Conservation (phyloP, 2,113 vertebrate genomes). For the Forbesichthys papilliferus region DNA sequence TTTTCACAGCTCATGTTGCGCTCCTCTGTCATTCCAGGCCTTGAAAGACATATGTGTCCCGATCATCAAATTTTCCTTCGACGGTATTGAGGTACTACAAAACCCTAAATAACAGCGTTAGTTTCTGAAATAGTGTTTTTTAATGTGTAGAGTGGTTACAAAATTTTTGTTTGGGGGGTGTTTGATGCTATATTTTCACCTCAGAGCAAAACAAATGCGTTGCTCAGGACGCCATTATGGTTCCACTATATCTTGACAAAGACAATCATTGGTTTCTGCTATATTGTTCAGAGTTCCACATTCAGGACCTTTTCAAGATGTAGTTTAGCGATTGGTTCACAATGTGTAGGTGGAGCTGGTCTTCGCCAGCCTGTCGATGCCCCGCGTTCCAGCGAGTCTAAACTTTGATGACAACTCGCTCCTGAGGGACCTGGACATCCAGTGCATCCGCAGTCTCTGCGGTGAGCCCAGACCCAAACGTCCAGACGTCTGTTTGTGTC, state of each 20-base stretch:
- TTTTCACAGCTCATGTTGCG: too few relatives aligned
- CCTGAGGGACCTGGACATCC: slow-evolving; percentile 86
- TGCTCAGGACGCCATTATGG: too few relatives aligned
- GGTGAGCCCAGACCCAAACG: slow-evolving; percentile 63
- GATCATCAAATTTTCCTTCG: slow-evolving; percentile 89
- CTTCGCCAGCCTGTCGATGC: slow-evolving; percentile 86
- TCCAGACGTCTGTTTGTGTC: background rate
- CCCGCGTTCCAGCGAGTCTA: slow-evolving; percentile 87
- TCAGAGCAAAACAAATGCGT: too few relatives aligned
- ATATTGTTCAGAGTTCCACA: too few relatives aligned
- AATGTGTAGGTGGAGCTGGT: slow-evolving; percentile 86
- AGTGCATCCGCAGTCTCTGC: slow-evolving; percentile 90
- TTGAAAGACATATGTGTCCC: slow-evolving; percentile 90
- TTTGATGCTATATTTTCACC: too few relatives aligned
- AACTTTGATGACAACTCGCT: slow-evolving; percentile 85
- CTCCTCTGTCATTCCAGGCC: slow-evolving; percentile 69
- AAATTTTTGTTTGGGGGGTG: too few relatives aligned
- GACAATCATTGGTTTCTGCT: too few relatives aligned
- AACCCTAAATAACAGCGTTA: background rate
- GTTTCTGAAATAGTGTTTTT: background rate
- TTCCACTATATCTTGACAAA: too few relatives aligned
- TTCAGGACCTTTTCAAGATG: too few relatives aligned
- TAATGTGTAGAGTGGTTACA: too few relatives aligned
- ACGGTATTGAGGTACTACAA: slow-evolving; percentile 86
- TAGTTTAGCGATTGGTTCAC: too few relatives aligned